Evolutionary conservation across 2,888 invertebrate genomes (phyloP).

Genomic region (Baccha elongata): DNA sequence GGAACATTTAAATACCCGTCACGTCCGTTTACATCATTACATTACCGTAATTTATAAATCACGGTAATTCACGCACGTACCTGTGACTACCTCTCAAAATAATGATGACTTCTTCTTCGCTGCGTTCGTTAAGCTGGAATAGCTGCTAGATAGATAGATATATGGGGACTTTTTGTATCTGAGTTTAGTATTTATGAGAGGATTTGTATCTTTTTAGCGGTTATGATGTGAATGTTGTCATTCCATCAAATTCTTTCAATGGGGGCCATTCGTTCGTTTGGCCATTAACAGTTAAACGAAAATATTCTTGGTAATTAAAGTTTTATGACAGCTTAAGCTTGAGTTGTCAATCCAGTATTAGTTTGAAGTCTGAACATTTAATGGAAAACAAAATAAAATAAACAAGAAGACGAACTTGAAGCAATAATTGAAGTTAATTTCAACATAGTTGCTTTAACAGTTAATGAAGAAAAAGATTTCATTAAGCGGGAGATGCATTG

Average conservation of each 20-base stretch:
- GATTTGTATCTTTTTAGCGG: constrained; percentile 5
- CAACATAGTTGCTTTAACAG: constrained; percentile 56
- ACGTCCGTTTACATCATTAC: constrained; percentile 68
- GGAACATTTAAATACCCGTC: constrained; percentile 40
- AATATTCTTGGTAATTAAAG: constrained; percentile 48
- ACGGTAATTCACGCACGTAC: constrained; percentile 54
- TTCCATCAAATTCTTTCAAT: constrained; percentile 36
- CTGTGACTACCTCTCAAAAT: constrained; percentile 42
- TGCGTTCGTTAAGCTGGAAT: constrained; percentile 11
- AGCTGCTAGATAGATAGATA: background rate
- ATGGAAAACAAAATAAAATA: background rate
- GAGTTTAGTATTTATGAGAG: constrained; percentile 9
- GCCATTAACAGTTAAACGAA: constrained; percentile 32
- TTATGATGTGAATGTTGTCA: background rate
- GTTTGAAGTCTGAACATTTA: background rate
- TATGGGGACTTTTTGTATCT: background rate
- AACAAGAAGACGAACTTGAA: background rate
- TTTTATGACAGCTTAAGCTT: constrained; percentile 34
- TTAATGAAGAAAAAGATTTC: constrained; percentile 58
- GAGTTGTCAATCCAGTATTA: constrained; percentile 33
- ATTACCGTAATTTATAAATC: constrained; percentile 64
- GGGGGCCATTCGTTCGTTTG: constrained; percentile 8
- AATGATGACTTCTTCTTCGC: constrained; percentile 17
- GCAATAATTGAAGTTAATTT: constrained; percentile 15
- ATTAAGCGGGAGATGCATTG: constrained; percentile 44